Base-by-base conservation (phyloP, 2,113 vertebrate genomes). In the Tamias sibiricus region DNA sequence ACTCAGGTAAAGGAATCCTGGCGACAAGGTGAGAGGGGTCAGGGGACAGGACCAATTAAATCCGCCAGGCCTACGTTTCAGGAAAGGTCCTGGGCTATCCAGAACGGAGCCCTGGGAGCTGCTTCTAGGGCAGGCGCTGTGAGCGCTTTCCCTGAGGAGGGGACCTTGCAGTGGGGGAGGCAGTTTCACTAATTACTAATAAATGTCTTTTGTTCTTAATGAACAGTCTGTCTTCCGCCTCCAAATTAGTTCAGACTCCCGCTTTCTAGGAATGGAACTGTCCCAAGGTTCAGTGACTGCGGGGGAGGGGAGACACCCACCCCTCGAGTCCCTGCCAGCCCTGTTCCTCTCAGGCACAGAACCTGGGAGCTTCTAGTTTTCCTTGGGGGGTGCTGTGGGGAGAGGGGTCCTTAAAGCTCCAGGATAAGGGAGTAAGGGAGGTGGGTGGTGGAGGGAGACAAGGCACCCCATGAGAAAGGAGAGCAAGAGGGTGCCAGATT, bases 191-290 rank as follows among this genome's bases (percentile, higher is more conserved):
- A 97, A 94, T 95, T 94, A 94, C 88, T 96, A 93, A 97, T 93
- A 95, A 96, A 85, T 2, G 20, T 76, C 90, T 92, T 97, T 87
- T 92, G 76, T 93, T 96, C 84, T 89, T 97, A 97, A 96, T 80
- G 88, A 97, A 91, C 94, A 80, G 32, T 57, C 91, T 97, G 66
- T 89, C 95, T 95, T 72, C 87, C 11, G 0, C 82, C 96, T 88
- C 94, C 90, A 0, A 57, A 81, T 89, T 47, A 44, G 62, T 95
- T 87, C 57, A 13, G 44, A 62, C n/a, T 40, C 64, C 52, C 26
- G 80, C 92, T 92, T 85, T 97, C 77, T 76, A 96, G 88, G 76
- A 96, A 94, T 9, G 62, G n/a, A 95, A 35, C 28, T 4, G 57
- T 22, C 83, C 54, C 49, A n/a, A 57, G 64, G 66, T 59, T 95